Evolutionary conservation across 1,140 invertebrate species (phyloP).

Genomic region (Triops cancriformis): DNA sequence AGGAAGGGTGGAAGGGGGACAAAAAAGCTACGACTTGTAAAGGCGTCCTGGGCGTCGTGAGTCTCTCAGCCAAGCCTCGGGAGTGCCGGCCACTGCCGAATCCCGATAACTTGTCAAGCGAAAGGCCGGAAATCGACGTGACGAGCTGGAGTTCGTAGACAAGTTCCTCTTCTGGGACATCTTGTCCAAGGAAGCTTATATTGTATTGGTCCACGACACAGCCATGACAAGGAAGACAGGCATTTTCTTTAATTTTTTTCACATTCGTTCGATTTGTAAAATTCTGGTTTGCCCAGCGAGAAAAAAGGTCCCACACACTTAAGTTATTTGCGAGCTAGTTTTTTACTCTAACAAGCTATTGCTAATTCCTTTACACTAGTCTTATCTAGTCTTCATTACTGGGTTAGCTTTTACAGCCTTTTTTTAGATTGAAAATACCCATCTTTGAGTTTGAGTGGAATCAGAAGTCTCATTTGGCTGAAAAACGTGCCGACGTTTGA

Average conservation of each 20-base stretch:
- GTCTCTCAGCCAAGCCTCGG: background rate
- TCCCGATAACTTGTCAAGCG: background rate
- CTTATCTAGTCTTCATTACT: no score
- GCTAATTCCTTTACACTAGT: no score
- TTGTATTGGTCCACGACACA: background rate
- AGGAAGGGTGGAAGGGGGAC: background rate
- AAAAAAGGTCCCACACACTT: background rate
- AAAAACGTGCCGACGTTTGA: no score
- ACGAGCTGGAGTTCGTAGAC: background rate
- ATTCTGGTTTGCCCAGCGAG: background rate
- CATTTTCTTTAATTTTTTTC: background rate
- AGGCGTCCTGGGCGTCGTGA: background rate
- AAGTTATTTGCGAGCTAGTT: background rate
- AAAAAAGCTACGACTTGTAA: background rate
- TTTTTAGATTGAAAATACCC: no score
- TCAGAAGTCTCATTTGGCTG: no score
- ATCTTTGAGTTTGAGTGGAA: no score
- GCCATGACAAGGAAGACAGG: background rate
- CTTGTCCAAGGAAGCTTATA: background rate
- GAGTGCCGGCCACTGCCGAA: background rate
- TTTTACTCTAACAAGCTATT: background rate
- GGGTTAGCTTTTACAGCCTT: no score
- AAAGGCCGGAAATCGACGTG: constrained; percentile 2
- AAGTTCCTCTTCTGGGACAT: background rate
- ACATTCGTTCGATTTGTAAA: background rate